Percentiles rank a stretch among this genome's conserved stretches.
Evolutionary conservation across 2,797 vertebrate genomes (phyloP).

Genomic region (Oreochromis mossambicus): DNA sequence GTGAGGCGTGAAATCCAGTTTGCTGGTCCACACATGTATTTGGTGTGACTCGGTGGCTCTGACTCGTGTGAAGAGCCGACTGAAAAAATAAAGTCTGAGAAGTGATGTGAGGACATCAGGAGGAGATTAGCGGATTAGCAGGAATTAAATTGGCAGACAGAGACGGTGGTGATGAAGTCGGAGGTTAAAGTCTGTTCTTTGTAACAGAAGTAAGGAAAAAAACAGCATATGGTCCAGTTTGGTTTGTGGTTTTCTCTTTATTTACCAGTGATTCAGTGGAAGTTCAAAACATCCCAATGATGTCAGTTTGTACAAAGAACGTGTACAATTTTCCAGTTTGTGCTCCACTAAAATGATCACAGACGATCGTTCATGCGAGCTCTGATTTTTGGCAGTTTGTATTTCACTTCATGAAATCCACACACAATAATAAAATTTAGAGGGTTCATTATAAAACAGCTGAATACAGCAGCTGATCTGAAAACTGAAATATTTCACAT

Average conservation of each 20-base stretch:
- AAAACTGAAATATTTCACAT: neutral
- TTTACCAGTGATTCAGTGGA: neutral
- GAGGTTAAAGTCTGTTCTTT: neutral
- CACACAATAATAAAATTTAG: rapidly evolving
- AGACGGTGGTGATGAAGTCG: slow-evolving; percentile 1
- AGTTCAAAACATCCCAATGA: neutral
- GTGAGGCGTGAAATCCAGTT: neutral
- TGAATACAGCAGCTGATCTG: neutral
- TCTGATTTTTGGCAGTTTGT: neutral
- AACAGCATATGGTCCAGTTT: neutral
- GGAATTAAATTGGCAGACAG: slow-evolving; percentile 12
- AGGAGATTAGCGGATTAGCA: slow-evolving; percentile 55
- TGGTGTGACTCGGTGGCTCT: neutral
- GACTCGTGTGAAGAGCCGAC: neutral
- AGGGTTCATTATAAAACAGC: neutral
- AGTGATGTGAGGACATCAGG: neutral
- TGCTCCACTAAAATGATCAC: neutral
- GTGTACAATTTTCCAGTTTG: neutral
- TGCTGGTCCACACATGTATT: neutral
- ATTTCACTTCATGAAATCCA: neutral
- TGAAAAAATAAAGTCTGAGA: neutral
- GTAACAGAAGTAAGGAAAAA: neutral
- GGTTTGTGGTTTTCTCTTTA: rapidly evolving
- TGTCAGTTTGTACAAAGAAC: neutral
- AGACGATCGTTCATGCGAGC: neutral